These are phyloP conservation scores for Cyrtodaria siliqua DNA, from an alignment of 2,888 invertebrate genomes.

Conservation along the genomic window DNA sequence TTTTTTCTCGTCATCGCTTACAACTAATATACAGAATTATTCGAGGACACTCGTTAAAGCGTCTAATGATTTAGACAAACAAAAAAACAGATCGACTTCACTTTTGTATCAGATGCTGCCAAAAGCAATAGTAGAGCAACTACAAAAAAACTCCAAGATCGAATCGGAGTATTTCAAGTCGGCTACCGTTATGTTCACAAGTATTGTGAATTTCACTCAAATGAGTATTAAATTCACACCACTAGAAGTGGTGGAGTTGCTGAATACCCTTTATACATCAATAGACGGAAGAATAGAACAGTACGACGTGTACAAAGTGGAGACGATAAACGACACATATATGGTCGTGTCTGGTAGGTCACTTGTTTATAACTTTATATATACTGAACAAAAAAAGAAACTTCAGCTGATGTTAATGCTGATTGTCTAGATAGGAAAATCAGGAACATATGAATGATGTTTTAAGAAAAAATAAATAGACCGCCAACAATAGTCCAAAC, in stretches of 20 bases:
- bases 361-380: too few species aligned
- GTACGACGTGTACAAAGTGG: too few species aligned
- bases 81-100: constrained; percentile 63
- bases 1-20: constrained; percentile 55
- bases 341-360: constrained; percentile 75
- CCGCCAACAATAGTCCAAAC: too few species aligned
- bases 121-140: constrained; percentile 64
- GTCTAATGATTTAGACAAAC: constrained; percentile 65
- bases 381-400: too few species aligned
- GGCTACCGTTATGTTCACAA: constrained; percentile 68
- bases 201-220: constrained; percentile 63
- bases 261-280: constrained; percentile 70
- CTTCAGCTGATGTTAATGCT: too few species aligned
- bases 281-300: too few species aligned
- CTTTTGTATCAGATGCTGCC: constrained; percentile 70
- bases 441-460: too few species aligned
- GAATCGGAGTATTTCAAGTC: constrained; percentile 74
- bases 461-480: too few species aligned
- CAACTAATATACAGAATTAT: constrained; percentile 72
- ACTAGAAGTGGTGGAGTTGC: constrained; percentile 64
- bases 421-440: too few species aligned
- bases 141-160: constrained; percentile 64
- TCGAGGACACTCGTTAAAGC: constrained; percentile 70
- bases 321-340: too few species aligned
- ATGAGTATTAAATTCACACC: constrained; percentile 55